Percentiles rank a stretch among this genome's conserved stretches.
Evolutionary conservation across 2,113 vertebrate species (phyloP).

Genomic region (Rana temporaria): DNA sequence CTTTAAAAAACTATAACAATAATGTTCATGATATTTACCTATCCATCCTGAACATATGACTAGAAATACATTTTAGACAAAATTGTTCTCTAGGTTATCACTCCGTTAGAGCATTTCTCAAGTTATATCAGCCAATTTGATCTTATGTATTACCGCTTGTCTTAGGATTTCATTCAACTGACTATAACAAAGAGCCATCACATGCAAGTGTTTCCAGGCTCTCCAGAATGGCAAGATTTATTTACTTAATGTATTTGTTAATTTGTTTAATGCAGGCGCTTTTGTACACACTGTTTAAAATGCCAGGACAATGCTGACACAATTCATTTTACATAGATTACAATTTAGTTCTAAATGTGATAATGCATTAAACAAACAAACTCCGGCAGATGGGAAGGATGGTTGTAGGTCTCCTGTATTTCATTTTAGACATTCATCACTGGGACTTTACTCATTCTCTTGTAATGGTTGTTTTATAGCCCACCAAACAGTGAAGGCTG

Average conservation of each 20-base stretch:
- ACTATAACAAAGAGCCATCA: slow-evolving; percentile 23
- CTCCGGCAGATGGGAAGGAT: slow-evolving; percentile 11
- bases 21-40: not conserved
- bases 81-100: slow-evolving; percentile 10
- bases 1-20: not conserved
- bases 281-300: slow-evolving; percentile 31
- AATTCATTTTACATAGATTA: slow-evolving; percentile 49
- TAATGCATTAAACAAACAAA: slow-evolving; percentile 49
- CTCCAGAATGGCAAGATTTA: slow-evolving; percentile 31
- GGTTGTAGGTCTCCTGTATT: slow-evolving; percentile 15
- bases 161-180: not conserved
- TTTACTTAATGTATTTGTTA: slow-evolving; percentile 52
- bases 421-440: slow-evolving; percentile 25
- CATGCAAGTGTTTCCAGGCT: not conserved
- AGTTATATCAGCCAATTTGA: not conserved
- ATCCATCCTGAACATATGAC: not conserved
- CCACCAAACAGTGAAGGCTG: not conserved
- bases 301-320: slow-evolving; percentile 27
- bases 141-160: slow-evolving; percentile 37
- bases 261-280: slow-evolving; percentile 41
- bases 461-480: not conserved
- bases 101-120: not conserved
- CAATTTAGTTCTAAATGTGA: slow-evolving; percentile 42
- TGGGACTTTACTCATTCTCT: not conserved
- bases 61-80: slow-evolving; percentile 20